These are phyloP conservation scores for Panzeria rudis DNA, from an alignment of 2,888 invertebrate species.

Conservation along the genomic window DNA sequence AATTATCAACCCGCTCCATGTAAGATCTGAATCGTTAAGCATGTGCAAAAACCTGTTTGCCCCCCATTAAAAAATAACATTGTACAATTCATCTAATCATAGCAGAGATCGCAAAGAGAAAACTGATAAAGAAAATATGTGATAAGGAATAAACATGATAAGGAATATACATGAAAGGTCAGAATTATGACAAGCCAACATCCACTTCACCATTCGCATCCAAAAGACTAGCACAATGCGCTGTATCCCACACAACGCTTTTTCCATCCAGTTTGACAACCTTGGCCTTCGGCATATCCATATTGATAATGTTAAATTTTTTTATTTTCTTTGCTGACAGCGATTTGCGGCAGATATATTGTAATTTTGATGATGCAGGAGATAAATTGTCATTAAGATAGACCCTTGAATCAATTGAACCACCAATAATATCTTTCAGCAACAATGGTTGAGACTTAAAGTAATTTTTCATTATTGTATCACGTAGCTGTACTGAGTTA, in stretches of 20 bases:
- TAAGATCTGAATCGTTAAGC: not conserved
- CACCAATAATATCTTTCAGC: not conserved
- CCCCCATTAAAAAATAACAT: not conserved
- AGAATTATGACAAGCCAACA: not conserved
- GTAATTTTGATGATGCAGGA: conserved; percentile 1
- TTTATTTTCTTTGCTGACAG: not conserved
- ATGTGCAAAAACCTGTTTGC: not conserved
- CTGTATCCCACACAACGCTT: too few relatives aligned
- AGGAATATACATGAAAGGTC: not conserved
- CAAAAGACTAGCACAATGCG: too few relatives aligned
- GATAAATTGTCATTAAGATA: conserved; percentile 12
- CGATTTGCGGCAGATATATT: not conserved
- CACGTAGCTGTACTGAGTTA: conserved; percentile 1
- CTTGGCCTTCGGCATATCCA: too few relatives aligned
- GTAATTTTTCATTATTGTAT: conserved; percentile 1
- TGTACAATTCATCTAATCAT: not conserved
- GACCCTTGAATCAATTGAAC: not conserved
- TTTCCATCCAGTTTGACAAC: too few relatives aligned
- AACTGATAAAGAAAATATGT: too few relatives aligned
- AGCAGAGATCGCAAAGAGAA: too few relatives aligned
- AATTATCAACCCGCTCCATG: not conserved
- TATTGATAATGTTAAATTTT: not conserved
- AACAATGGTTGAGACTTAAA: conserved; percentile 26
- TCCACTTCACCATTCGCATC: not conserved
- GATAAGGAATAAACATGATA: too few relatives aligned